Evolutionary conservation across 2,797 vertebrate genomes (phyloP), one percentile per base, ranked within the genome.

Genomic region (Morus bassanus): DNA sequence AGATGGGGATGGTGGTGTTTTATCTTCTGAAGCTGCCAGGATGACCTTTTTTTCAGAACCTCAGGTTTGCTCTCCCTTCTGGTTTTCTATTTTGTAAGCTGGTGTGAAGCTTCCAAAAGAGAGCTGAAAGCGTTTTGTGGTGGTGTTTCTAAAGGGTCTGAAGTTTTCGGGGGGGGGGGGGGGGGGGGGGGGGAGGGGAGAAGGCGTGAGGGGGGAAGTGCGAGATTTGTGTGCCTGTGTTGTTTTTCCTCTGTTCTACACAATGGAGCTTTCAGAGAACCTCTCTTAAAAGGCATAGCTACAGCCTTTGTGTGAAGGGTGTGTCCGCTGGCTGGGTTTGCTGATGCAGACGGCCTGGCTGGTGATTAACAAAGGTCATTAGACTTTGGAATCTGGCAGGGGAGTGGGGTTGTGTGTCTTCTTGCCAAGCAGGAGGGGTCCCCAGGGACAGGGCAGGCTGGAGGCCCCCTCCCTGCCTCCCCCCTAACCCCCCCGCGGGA

Each of bases 301-400:
- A 98, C 98, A 97, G 98, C 98, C 98, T 98, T 98, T 98, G 98
- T 99, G 98, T 98, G 98, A 98, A 99, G 99, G 99, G 99, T 99
- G 99, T 99, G 98, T 98, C 99, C 98, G 97, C 98, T 99, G 99
- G 99, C 99, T 99, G 98, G 97, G 98, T 98, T 98, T 98, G 98
- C 98, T 98, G 97, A 99, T 98, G 99, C 98, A 98, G 99, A 98
- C 98, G 98, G 98, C 98, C 99, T 98, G 99, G 99, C 99, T 99
- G 99, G 99, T 99, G 99, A 99, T 99, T 99, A 99, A 99, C 99
- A 99, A 99, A 99, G 98, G 98, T 99, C 98, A 98, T 99, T 99
- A 99, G 99, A 99, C 99, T 99, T 99, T 99, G 99, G 99, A 99
- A 99, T 99, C 99, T 98, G 98, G 98, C 98, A 98, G 98, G 98